A percentile compares a stretch with the other conserved stretches of the same genome.
phyloP scores from a whole-genome alignment of 2,797 vertebrate species.

The Malacoctenus gilli region DNA sequence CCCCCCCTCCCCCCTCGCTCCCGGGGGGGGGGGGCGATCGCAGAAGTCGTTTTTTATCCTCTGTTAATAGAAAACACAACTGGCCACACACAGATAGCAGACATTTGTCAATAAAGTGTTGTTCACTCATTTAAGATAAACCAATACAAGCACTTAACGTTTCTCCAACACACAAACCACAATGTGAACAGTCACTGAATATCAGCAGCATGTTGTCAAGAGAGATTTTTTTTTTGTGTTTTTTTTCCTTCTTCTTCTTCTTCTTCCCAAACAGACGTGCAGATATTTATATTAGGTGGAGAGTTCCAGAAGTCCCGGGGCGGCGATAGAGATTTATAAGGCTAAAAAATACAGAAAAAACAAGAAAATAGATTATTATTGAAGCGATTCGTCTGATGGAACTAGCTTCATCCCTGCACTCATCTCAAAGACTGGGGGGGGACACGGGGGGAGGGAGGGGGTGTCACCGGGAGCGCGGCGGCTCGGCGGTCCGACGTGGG shows the following conservation, averaged over 20 bases:
- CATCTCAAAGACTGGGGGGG: constrained; percentile 54
- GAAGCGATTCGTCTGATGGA: constrained; percentile 73
- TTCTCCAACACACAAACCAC: constrained; percentile 79
- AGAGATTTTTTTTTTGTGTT: too few species aligned
- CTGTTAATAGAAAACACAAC: constrained; percentile 78
- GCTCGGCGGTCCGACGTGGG: constrained; percentile 75
- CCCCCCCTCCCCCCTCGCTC: constrained; percentile 66
- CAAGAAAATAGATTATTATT: constrained; percentile 64
- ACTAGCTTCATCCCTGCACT: constrained; percentile 76
- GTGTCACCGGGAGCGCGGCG: constrained; percentile 70
- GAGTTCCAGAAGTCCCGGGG: constrained; percentile 68
- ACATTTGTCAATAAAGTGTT: constrained; percentile 75
- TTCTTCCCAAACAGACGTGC: constrained; percentile 75
- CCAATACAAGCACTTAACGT: constrained; percentile 78
- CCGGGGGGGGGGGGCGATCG: constrained; percentile 43
- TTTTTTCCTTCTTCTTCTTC: too few species aligned
- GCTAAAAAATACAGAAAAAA: constrained; percentile 65
- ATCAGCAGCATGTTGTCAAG: constrained; percentile 78
- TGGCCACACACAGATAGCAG: constrained; percentile 81
- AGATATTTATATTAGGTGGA: constrained; percentile 75
- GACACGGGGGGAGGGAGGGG: too few species aligned
- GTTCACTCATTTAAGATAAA: constrained; percentile 74
- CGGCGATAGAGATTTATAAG: constrained; percentile 67
- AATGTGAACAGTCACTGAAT: constrained; percentile 80
- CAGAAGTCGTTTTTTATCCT: constrained; percentile 56